phyloP scores from a whole-genome alignment of 2,888 invertebrate species.

The Diplazon laetatorius region DNA sequence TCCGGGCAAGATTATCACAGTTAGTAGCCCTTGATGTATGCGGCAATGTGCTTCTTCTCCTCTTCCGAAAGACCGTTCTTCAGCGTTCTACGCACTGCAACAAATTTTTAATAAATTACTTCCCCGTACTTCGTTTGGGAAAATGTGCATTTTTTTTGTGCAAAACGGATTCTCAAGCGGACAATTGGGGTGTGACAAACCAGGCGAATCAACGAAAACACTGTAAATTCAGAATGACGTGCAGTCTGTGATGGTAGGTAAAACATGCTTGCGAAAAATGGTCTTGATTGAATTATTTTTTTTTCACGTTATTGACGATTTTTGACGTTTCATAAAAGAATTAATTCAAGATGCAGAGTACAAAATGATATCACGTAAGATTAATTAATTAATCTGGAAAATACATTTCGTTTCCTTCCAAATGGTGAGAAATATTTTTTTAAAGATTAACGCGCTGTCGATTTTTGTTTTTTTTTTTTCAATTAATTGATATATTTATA shows the following conservation, averaged over 20 bases:
- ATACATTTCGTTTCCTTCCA: too few relatives aligned
- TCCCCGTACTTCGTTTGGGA: too few relatives aligned
- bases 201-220: conserved; percentile 7
- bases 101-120: too few relatives aligned
- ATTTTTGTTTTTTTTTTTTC: too few relatives aligned
- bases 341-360: neutral
- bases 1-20: conserved; percentile 68
- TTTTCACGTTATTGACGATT: neutral
- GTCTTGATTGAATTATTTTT: neutral
- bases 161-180: conserved; percentile 52
- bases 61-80: conserved; percentile 92
- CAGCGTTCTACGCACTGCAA: conserved; percentile 91
- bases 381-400: too few relatives aligned
- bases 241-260: neutral
- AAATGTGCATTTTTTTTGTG: conserved; percentile 23
- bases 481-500: neutral
- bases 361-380: neutral
- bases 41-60: conserved; percentile 90
- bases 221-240: neutral
- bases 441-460: too few relatives aligned
- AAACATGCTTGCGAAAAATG: neutral
- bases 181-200: conserved; percentile 20
- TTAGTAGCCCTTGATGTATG: conserved; percentile 89
- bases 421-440: too few relatives aligned
- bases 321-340: neutral